A percentile compares a stretch with the other conserved stretches of the same genome.
Conservation (phyloP, 1,140 invertebrate species). For the Dermatophagoides farinae region DNA sequence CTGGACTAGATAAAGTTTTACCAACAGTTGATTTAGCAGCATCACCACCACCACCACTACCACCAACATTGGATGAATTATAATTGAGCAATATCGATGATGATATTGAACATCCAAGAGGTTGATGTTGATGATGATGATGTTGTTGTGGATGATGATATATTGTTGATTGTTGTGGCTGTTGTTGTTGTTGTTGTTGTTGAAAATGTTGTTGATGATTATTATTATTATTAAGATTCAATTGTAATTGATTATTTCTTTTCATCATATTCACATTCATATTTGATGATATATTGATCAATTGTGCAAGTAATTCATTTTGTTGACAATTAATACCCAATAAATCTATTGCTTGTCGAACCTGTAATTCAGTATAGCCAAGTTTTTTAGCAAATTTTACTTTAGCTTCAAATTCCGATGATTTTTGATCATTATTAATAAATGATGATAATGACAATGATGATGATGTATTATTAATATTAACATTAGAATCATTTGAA, state of each 20-base stretch:
- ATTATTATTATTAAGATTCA: not conserved
- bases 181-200: too few relatives aligned
- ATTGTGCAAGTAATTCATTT: constrained; percentile 58
- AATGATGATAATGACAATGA: not conserved
- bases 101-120: not conserved
- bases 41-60: too few relatives aligned
- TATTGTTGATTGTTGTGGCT: not conserved
- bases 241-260: not conserved
- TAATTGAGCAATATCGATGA: not conserved
- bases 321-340: constrained; percentile 57
- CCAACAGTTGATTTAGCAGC: too few relatives aligned
- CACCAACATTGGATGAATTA: not conserved
- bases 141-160: too few relatives aligned
- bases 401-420: not conserved
- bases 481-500: not conserved
- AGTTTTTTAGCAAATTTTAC: constrained; percentile 65
- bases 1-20: too few relatives aligned
- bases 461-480: not conserved
- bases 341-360: constrained; percentile 57
- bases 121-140: not conserved
- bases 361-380: constrained; percentile 66
- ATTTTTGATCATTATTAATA: not conserved
- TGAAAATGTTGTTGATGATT: not conserved
- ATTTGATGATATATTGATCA: constrained; percentile 29
- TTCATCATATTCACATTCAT: not conserved